Evolutionary conservation across 1,140 invertebrate genomes (phyloP).

Genomic region (Hirudo medicinalis): DNA sequence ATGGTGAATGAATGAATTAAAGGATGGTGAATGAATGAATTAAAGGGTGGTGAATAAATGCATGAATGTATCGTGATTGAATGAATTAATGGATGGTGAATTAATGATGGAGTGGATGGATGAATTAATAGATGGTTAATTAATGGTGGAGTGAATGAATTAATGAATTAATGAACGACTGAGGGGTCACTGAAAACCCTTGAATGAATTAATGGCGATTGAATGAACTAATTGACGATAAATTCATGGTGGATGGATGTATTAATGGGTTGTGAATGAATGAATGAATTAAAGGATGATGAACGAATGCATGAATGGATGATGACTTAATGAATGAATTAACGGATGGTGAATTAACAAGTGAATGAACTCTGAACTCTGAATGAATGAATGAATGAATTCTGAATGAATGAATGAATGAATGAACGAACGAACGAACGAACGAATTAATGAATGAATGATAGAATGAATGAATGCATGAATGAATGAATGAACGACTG

Average conservation of each 20-base stretch:
- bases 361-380: conserved; percentile 9
- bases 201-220: background rate
- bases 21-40: background rate
- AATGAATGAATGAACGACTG: conserved; percentile 13
- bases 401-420: conserved; percentile 17
- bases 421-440: conserved; percentile 17
- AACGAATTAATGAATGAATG: conserved; percentile 18
- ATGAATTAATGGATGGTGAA: background rate
- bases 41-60: background rate
- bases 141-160: no score
- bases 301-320: background rate
- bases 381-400: conserved; percentile 18
- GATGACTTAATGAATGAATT: background rate
- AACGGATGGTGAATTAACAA: no score
- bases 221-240: background rate
- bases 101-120: background rate
- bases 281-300: background rate
- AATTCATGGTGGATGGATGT: background rate
- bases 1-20: conserved; percentile 6
- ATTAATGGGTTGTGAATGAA: conserved; percentile 1
- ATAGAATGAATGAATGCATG: conserved; percentile 13
- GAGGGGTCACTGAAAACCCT: no score
- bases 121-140: background rate
- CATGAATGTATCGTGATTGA: background rate
- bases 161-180: background rate